A percentile compares a stretch with the other conserved stretches of the same genome.
phyloP scores from a whole-genome alignment of 2,888 invertebrate genomes.

The Orchesellides sinensis region DNA sequence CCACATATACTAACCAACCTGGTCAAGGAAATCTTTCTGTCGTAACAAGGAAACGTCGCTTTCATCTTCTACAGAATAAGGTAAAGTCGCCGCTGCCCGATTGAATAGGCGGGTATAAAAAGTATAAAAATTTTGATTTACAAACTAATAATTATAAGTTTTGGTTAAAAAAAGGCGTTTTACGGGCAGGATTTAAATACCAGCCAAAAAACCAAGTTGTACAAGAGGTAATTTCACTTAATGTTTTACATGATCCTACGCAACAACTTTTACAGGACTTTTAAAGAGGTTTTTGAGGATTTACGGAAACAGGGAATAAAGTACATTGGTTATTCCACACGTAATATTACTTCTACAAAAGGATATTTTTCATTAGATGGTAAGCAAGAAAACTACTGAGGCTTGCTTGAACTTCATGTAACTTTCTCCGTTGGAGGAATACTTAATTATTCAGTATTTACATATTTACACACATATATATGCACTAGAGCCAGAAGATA shows the following conservation, averaged over 20 bases:
- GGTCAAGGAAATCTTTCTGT: too few species aligned
- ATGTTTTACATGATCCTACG: slow-evolving; percentile 21
- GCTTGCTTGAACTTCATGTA: too few species aligned
- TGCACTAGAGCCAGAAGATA: too few species aligned
- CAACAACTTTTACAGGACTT: not conserved
- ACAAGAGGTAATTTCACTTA: slow-evolving; percentile 34
- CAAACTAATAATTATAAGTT: slow-evolving; percentile 75
- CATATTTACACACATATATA: not conserved
- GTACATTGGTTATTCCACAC: not conserved
- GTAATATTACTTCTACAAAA: not conserved
- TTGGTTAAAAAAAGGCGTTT: slow-evolving; percentile 50
- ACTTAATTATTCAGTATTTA: slow-evolving; percentile 38
- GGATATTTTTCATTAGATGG: not conserved
- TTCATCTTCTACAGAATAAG: slow-evolving; percentile 32
- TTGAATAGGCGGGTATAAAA: slow-evolving; percentile 69
- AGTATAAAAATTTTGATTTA: slow-evolving; percentile 74
- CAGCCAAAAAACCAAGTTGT: slow-evolving; percentile 14
- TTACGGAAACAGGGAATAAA: not conserved
- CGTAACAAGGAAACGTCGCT: not conserved
- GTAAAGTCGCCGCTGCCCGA: slow-evolving; percentile 69
- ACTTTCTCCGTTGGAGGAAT: slow-evolving; percentile 41
- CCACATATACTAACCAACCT: too few species aligned
- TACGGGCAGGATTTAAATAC: slow-evolving; percentile 55
- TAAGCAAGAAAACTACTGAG: too few species aligned
- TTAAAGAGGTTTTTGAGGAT: not conserved